phyloP scores from a whole-genome alignment of 2,113 vertebrate genomes.

The Paramormyrops kingsleyae region DNA sequence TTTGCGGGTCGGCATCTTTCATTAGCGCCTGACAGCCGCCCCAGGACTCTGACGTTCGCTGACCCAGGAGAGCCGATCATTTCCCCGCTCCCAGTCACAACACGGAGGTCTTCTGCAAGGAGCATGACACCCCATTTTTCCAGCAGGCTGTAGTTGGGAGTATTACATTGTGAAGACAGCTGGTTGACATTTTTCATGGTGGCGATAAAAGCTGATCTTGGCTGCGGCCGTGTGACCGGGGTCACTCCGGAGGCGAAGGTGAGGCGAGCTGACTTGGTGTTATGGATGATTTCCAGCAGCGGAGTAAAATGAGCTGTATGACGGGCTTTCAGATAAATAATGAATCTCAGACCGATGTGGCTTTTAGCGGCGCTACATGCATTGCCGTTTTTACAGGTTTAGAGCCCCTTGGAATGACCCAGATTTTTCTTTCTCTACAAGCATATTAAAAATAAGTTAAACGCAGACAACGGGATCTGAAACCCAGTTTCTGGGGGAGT shows the following conservation, averaged over 20 bases:
- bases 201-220: slow-evolving; percentile 1
- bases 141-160: not conserved
- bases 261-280: not conserved
- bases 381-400: not conserved
- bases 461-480: not conserved
- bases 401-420: not conserved
- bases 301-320: not conserved
- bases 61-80: not conserved
- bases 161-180: not conserved
- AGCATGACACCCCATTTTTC: not conserved
- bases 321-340: not conserved
- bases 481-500: not conserved
- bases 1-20: not conserved
- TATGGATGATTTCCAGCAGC: not conserved
- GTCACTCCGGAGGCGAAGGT: not conserved
- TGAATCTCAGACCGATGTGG: not conserved
- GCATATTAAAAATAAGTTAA: not conserved
- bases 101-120: not conserved
- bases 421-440: not conserved
- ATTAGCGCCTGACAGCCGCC: not conserved
- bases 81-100: not conserved
- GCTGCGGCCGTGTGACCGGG: not conserved
- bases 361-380: not conserved
- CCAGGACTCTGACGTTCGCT: not conserved
- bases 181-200: not conserved